Base-by-base conservation (phyloP, 2,888 invertebrate genomes). In the Microchrysa polita region DNA sequence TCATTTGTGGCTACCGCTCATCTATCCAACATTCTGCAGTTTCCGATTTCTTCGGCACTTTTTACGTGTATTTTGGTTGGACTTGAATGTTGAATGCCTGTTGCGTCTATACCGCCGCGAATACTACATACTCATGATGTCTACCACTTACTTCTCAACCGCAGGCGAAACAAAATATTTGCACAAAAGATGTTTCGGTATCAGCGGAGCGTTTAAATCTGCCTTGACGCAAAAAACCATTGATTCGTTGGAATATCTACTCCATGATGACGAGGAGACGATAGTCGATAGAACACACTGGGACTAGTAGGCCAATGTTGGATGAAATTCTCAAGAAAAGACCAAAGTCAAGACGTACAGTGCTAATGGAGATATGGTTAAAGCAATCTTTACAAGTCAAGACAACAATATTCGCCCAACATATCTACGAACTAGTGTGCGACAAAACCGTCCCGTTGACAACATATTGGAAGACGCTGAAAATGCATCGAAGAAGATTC, bases 401-500 rank as follows among this genome's bases (percentile, higher is more conserved):
- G 27, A 34, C 27, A 7, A 34, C 27, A 34, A 34, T 34, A 34
- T n/a, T n/a, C n/a, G n/a, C 27, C 2, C 27, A 34, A 7, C 7
- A 2, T 34, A 34, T 34, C 4, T 2, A 34, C 27, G 27, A 34
- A 34, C 27, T 34, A 34, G 27, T 7, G 27, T 7, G 27, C 27
- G 27, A 34, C 27, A 34, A 34, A 34, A 34, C 14, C 65, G 44
- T 18, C 65, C 18, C 20, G 48, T 44, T 65, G 65, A 65, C 65
- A 65, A 48, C 44, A 44, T 44, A n/a, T n/a, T 18, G 9, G 20
- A 48, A 20, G 65, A 65, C 9, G 44, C 9, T 23, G 48, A 65
- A 16, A 20, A 63, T 40, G 42, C 40, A n/a, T n/a, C 18, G 34
- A 60, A 60, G 60, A 67, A 67, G 48, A 72, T 57, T 57, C 71